Evolutionary conservation across 2,888 invertebrate species (phyloP).

Genomic region (Rhaphigaster nebulosa): DNA sequence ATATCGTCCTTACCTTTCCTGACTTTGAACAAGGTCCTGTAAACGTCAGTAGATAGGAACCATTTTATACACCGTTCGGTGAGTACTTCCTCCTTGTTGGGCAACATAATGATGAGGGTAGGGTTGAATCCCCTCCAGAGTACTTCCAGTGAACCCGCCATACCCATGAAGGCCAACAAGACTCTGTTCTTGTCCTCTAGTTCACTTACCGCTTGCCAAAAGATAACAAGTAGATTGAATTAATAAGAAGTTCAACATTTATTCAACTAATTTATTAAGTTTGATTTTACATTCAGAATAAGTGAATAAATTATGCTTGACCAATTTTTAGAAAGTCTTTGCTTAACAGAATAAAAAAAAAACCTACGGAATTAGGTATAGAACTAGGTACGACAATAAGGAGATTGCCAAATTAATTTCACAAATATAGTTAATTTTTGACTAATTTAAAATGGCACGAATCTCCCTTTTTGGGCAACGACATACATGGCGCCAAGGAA

Average conservation of each 20-base stretch:
- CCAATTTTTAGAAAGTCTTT: too few species aligned
- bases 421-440: too few species aligned
- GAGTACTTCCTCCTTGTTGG: constrained; percentile 7
- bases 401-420: too few species aligned
- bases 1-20: background rate
- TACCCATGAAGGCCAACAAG: background rate
- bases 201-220: background rate
- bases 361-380: too few species aligned
- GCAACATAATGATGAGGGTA: background rate
- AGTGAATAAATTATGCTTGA: background rate
- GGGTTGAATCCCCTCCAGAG: constrained; percentile 11
- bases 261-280: background rate
- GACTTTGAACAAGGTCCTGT: constrained; percentile 14
- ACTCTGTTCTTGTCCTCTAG: constrained; percentile 33
- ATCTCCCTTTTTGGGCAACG: too few species aligned
- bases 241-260: background rate
- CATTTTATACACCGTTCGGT: background rate
- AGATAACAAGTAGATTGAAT: background rate
- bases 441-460: too few species aligned
- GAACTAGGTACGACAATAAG: too few species aligned
- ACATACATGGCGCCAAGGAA: too few species aligned
- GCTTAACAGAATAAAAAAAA: too few species aligned
- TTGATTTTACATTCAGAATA: background rate
- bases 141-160: background rate
- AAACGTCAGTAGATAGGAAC: constrained; percentile 3